Evolutionary conservation across 2,797 vertebrate genomes (phyloP).

Genomic region (Enteromius fasciolatus): DNA sequence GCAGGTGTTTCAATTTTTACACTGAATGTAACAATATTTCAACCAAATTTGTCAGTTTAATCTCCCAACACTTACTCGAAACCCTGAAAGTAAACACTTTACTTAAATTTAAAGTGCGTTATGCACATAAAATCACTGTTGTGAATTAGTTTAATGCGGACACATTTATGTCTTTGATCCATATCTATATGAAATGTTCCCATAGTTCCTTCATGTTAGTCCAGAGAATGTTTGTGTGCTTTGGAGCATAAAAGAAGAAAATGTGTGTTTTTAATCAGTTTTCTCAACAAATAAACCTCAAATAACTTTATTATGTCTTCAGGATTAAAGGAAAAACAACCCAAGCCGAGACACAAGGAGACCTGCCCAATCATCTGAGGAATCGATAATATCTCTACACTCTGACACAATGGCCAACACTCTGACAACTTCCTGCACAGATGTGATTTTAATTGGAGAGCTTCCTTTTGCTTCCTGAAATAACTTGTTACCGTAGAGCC

Average conservation of each 20-base stretch:
- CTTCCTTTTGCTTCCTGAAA: constrained; percentile 46
- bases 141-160: too few relatives aligned
- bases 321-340: neutral
- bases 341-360: neutral
- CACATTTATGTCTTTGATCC: too few relatives aligned
- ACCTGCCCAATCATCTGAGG: neutral
- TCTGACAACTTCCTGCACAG: constrained; percentile 62
- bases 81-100: too few relatives aligned
- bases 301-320: neutral
- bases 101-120: too few relatives aligned
- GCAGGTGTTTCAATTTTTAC: too few relatives aligned
- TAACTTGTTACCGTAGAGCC: neutral
- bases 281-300: constrained; percentile 1
- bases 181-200: neutral
- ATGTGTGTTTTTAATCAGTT: neutral
- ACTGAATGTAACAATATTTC: too few relatives aligned
- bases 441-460: constrained; percentile 60
- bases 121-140: too few relatives aligned
- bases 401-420: constrained; percentile 14
- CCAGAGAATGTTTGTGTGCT: neutral
- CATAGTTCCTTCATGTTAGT: neutral
- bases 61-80: too few relatives aligned
- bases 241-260: neutral
- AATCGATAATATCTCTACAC: constrained; percentile 1
- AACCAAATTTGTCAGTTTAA: too few relatives aligned